Conservation (phyloP, 1,140 invertebrate species). For the Leptonema lineaticorne region DNA sequence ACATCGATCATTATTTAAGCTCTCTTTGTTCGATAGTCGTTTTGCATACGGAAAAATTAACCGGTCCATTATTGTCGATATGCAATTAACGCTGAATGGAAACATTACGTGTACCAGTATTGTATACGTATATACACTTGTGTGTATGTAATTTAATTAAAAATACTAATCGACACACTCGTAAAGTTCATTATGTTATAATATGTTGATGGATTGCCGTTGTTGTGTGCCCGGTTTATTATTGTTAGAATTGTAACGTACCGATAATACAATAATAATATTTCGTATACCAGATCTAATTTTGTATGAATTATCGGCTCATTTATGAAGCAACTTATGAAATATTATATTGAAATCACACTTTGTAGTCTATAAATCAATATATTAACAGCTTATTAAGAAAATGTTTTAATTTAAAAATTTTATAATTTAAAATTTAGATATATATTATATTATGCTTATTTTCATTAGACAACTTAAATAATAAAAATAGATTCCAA, state of each 20-base stretch:
- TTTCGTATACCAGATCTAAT: constrained; percentile 12
- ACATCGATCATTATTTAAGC: constrained; percentile 20
- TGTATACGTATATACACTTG: background rate
- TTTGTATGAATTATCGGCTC: constrained; percentile 7
- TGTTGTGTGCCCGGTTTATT: background rate
- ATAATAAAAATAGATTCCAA: too few species aligned
- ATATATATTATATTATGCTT: too few species aligned
- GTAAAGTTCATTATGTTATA: constrained; percentile 4
- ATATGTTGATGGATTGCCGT: constrained; percentile 8
- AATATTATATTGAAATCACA: background rate
- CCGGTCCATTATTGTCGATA: background rate
- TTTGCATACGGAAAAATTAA: background rate
- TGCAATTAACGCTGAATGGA: background rate
- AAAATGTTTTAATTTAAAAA: too few species aligned
- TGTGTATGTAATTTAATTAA: constrained; percentile 13
- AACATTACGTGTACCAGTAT: background rate
- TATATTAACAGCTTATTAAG: too few species aligned
- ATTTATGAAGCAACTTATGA: background rate
- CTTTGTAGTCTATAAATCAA: background rate
- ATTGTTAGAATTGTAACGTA: background rate
- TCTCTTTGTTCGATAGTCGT: background rate
- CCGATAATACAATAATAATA: constrained; percentile 1
- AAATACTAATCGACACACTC: background rate
- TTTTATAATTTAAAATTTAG: too few species aligned
- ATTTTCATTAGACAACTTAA: too few species aligned